Conservation (phyloP, 2,888 invertebrate genomes). For the Mythimna pallens region DNA sequence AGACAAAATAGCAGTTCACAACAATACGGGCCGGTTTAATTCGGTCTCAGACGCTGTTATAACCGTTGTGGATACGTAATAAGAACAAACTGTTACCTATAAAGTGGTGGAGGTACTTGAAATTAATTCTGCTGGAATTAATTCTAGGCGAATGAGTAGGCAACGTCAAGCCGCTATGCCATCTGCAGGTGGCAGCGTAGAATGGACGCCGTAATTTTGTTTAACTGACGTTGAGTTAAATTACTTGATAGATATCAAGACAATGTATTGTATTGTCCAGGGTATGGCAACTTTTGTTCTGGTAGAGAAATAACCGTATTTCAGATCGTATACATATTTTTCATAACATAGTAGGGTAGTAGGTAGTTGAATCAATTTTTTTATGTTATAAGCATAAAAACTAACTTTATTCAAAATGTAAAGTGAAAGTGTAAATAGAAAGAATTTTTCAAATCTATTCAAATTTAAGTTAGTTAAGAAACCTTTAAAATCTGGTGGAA, state of each 20-base stretch:
- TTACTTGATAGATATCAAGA: constrained; percentile 38
- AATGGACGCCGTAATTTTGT: constrained; percentile 62
- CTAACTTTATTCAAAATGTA: too few species aligned
- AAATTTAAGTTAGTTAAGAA: too few species aligned
- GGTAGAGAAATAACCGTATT: too few species aligned
- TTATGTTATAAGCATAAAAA: too few species aligned
- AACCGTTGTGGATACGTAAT: constrained; percentile 75
- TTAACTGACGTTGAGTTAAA: constrained; percentile 46
- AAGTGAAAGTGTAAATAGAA: too few species aligned
- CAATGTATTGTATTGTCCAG: background rate
- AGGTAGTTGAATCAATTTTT: too few species aligned
- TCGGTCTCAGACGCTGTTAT: constrained; percentile 70
- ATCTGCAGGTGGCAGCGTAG: constrained; percentile 62
- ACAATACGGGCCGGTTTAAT: constrained; percentile 71
- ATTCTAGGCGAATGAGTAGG: constrained; percentile 73
- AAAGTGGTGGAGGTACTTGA: constrained; percentile 72
- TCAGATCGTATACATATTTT: background rate
- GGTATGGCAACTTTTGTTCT: background rate
- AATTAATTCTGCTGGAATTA: constrained; percentile 79
- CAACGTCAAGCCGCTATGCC: constrained; percentile 65
- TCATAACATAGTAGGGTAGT: background rate
- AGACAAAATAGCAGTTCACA: constrained; percentile 59
- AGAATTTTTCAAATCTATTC: too few species aligned
- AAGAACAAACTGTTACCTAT: constrained; percentile 78
- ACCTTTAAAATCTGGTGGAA: too few species aligned